phyloP scores from a whole-genome alignment of 2,113 vertebrate genomes.

The Pachypanchax playfairii region DNA sequence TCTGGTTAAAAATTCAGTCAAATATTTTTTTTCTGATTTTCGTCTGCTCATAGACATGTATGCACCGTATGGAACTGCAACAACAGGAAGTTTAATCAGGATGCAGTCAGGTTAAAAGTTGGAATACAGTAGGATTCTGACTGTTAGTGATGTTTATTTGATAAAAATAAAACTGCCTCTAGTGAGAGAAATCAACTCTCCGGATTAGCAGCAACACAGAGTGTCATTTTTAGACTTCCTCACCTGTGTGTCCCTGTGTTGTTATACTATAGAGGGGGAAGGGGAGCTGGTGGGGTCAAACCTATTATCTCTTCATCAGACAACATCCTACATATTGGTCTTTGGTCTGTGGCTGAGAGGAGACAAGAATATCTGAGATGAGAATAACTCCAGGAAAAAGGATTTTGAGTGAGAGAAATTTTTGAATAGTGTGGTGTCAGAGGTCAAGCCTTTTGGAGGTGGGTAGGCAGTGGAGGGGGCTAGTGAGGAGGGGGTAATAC shows the following conservation, averaged over 20 bases:
- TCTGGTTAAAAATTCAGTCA: no score
- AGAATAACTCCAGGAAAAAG: slow-evolving; percentile 53
- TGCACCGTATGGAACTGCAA: no score
- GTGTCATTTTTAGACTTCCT: not conserved
- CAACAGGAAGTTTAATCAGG: no score
- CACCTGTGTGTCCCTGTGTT: slow-evolving; percentile 42
- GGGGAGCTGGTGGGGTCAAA: not conserved
- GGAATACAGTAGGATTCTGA: not conserved
- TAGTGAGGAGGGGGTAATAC: slow-evolving; percentile 38
- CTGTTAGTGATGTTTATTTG: not conserved
- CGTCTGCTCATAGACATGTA: no score
- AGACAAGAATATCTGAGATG: slow-evolving; percentile 35
- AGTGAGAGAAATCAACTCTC: slow-evolving; percentile 35
- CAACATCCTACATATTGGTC: slow-evolving; percentile 9
- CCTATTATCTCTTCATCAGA: slow-evolving; percentile 57
- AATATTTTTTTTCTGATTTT: no score
- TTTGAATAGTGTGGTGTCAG: slow-evolving; percentile 68
- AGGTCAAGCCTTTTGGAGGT: slow-evolving; percentile 70
- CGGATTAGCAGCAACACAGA: slow-evolving; percentile 38
- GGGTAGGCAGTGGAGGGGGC: slow-evolving; percentile 27
- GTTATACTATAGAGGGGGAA: not conserved
- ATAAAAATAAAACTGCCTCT: slow-evolving; percentile 27
- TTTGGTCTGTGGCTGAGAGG: slow-evolving; percentile 23
- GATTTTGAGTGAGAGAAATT: slow-evolving; percentile 66
- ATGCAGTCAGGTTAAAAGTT: no score